Evolutionary conservation across 2,797 vertebrate genomes (phyloP).

Genomic region (Trachops cirrhosus): DNA sequence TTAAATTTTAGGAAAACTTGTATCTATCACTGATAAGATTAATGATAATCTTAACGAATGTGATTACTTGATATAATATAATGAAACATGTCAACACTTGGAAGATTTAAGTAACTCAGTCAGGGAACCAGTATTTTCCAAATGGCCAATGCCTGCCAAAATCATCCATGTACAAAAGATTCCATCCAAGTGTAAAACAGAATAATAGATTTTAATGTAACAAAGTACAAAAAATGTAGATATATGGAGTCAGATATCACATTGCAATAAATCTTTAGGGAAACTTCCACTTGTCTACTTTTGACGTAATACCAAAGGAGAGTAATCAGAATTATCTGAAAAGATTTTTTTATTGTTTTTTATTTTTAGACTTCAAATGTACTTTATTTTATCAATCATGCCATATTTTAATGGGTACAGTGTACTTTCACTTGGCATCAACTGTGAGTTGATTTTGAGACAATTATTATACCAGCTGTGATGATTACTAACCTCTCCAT

Average conservation of each 20-base stretch:
- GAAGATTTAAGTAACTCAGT: background rate
- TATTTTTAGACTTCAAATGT: no score
- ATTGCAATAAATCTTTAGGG: background rate
- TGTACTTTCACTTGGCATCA: no score
- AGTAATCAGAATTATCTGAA: background rate
- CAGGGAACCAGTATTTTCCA: background rate
- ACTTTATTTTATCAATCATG: no score
- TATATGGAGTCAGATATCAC: background rate
- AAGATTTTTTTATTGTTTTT: background rate
- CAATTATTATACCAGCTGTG: no score
- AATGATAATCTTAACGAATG: background rate
- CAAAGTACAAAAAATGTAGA: background rate
- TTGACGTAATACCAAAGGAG: background rate
- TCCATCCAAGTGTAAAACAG: background rate
- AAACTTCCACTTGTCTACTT: background rate
- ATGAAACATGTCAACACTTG: background rate
- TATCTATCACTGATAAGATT: background rate
- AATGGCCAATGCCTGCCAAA: background rate
- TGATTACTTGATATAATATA: background rate
- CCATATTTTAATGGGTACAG: no score
- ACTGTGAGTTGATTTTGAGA: no score
- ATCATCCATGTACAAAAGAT: background rate
- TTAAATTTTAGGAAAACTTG: background rate
- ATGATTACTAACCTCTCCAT: no score
- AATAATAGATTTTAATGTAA: slow-evolving; percentile 21